Base-by-base conservation (phyloP, 2,797 vertebrate genomes). In the Discoglossus pictus region DNA sequence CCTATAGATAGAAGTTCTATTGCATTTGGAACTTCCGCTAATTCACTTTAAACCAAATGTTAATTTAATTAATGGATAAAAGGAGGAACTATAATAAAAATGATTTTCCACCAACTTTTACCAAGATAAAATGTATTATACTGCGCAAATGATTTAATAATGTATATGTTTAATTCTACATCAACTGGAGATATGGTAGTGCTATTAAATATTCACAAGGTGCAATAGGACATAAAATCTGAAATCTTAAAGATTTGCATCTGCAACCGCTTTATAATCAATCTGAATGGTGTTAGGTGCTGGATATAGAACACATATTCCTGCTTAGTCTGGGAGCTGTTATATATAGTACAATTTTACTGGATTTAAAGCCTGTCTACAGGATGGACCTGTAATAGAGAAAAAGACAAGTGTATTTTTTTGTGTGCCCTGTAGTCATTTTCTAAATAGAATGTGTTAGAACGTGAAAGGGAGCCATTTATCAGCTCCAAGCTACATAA, bases 401-500 rank as follows among this genome's bases (percentile, higher is more conserved):
- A 18, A 50, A 55, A 38, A 53, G 68, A 72, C 52, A 11, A 21
- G 60, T 34, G 53, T 62, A 6, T 78, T 76, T 77, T n/a, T 72
- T 75, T 55, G 24, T 74, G 76, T 77, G 47, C 66, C 72, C 74
- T 48, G 24, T 25, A 43, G 68, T 65, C 53, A 62, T 77, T 83
- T 71, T 76, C 50, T 75, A 76, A 75, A 78, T 76, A 76, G 65
- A 80, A 79, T 64, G 75, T 75, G 70, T 79, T 80, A 55, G 78
- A 80, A 67, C 73, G 48, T 25, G 76, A 61, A 69, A 31, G 80
- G 76, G 80, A 80, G 68, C 74, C 70, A 77, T 81, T 78, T 77
- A 79, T 78, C 83, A 84, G 77, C 72, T 81, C 80, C 78, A 77
- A 78, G 74, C 78, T 77, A 62, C 44, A 35, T 85, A 75, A 82